phyloP scores from a whole-genome alignment of 2,113 vertebrate species.

The Pyxicephalus adspersus region DNA sequence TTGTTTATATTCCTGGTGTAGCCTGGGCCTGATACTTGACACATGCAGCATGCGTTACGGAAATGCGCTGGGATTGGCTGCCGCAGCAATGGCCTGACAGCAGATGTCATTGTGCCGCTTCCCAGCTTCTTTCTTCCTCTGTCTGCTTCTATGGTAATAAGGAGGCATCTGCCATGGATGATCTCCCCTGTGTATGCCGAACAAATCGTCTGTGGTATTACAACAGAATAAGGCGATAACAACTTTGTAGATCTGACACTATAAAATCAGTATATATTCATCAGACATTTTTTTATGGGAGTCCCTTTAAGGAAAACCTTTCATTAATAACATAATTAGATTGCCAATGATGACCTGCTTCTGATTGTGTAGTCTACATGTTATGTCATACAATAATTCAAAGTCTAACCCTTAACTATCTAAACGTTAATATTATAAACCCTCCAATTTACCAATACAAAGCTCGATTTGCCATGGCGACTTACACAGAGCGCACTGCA shows the following conservation, averaged over 20 bases:
- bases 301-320: too few species aligned
- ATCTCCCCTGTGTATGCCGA: constrained; percentile 8
- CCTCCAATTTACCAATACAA: not conserved
- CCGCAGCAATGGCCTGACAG: constrained; percentile 42
- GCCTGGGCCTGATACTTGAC: not conserved
- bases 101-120: constrained; percentile 48
- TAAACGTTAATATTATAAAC: not conserved
- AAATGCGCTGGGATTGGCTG: constrained; percentile 30
- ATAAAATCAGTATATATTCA: too few species aligned
- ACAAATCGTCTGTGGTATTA: constrained; percentile 36
- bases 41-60: not conserved
- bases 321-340: too few species aligned
- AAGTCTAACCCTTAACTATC: not conserved
- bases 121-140: not conserved
- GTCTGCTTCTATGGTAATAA: constrained; percentile 41
- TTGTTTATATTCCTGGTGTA: not conserved
- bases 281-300: too few species aligned
- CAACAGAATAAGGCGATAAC: not conserved
- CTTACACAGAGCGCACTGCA: not conserved
- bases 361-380: too few species aligned
- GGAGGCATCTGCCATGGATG: constrained; percentile 32
- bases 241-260: not conserved
- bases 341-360: too few species aligned
- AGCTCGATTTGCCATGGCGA: constrained; percentile 32
- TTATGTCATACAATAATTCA: not conserved